phyloP scores from a whole-genome alignment of 2,113 vertebrate species.

The Lichenostomus cassidix region DNA sequence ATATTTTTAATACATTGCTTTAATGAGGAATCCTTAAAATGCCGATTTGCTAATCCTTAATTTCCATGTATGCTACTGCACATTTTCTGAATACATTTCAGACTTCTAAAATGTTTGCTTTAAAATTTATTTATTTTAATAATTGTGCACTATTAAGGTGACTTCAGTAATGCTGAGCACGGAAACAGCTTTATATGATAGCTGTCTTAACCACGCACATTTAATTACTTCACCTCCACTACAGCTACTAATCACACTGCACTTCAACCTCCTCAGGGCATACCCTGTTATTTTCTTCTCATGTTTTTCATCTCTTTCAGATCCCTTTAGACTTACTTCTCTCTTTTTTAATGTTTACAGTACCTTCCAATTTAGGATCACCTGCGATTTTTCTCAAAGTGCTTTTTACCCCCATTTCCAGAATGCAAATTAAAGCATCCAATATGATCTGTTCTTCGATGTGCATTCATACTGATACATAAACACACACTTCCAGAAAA shows the following conservation, averaged over 20 bases:
- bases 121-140: neutral
- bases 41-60: neutral
- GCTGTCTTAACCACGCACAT: neutral
- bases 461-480: neutral
- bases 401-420: neutral
- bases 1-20: neutral
- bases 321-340: neutral
- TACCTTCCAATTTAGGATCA: neutral
- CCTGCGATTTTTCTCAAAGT: neutral
- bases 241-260: neutral
- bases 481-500: neutral
- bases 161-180: neutral
- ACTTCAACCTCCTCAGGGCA: neutral
- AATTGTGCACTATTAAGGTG: neutral
- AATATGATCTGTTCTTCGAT: neutral
- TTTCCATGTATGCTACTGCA: neutral
- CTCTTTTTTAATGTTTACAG: neutral
- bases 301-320: neutral
- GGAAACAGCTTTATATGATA: neutral
- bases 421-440: neutral
- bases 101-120: neutral
- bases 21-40: neutral
- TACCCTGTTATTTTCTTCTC: neutral
- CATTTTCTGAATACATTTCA: neutral
- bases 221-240: conserved; percentile 16